Conservation (phyloP, 2,888 invertebrate species). For the Xestia rhomboidea region DNA sequence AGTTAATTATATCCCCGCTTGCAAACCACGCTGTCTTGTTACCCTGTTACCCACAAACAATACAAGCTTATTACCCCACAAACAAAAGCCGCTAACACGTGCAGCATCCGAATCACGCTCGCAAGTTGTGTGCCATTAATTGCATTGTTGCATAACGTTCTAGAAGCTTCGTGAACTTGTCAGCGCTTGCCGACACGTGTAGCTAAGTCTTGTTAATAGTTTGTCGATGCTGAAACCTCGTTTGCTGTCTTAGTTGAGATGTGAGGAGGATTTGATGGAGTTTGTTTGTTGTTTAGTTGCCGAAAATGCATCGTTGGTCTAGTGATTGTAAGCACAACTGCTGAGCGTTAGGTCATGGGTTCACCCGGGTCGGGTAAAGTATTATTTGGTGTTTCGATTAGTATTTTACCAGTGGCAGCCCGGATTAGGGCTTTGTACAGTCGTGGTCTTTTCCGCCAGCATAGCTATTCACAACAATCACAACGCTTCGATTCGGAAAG, state of each 20-base stretch:
- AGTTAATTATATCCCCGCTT: neutral
- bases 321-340: neutral
- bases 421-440: neutral
- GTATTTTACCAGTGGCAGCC: neutral
- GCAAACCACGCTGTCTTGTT: neutral
- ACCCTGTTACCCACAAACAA: conserved; percentile 3
- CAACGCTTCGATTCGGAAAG: too few relatives aligned
- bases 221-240: conserved; percentile 20
- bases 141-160: conserved; percentile 42
- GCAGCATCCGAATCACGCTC: conserved; percentile 4
- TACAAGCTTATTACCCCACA: conserved; percentile 14
- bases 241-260: conserved; percentile 18
- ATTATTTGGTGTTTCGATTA: neutral
- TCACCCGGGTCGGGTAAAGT: neutral
- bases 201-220: conserved; percentile 41
- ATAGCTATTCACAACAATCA: too few relatives aligned
- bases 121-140: conserved; percentile 16
- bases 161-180: conserved; percentile 11
- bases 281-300: neutral
- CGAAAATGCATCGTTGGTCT: neutral
- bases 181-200: neutral
- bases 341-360: neutral
- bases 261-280: conserved; percentile 11
- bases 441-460: too few relatives aligned
- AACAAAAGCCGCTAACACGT: conserved; percentile 12